Base-by-base conservation (phyloP, 2,888 invertebrate genomes). In the Tetragonisca angustula region DNA sequence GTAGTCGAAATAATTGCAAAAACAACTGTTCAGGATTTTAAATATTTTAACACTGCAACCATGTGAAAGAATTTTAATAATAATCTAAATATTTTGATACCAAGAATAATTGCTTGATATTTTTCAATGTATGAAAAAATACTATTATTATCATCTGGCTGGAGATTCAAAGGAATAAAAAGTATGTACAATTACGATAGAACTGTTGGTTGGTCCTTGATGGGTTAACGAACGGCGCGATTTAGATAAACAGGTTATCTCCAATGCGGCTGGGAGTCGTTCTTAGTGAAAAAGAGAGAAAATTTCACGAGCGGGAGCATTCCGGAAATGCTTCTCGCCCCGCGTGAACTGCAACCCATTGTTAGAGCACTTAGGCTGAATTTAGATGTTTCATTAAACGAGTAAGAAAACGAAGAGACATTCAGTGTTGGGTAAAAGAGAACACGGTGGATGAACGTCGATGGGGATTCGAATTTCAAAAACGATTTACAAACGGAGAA, bases 281-380 rank as follows among this genome's bases (percentile, higher is more conserved):
- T 49, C 62, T 72, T 82, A 83, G 70, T 62, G 62, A 2, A 43
- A 65, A 43, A 43, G 9, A 43, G 6, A 43, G 9, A 11, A 43
- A 43, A 43, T 1, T 24, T 32, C 36, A 71, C 71, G 67, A 67
- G 71, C 70, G 52, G 52, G 50, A 19, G 80, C 76, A 80, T 76
- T 78, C 72, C 27, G 69, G 76, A 19, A 75, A 75, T 72, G 68
- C 79, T 78, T 83, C 61, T 50, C 32, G 50, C 11, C 6, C 13
- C 52, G 74, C 62, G 59, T 52, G 59, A 54, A 43, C 50, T 59
- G 32, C 68, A 73, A 61, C 83, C 71, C 71, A 62, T 75, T 64
- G n/a, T 81, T 82, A 84, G 77, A 43, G 52, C 64, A 77, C 64
- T 69, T 83, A 76, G 72, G 19, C 52, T 64, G 69, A 67, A 36